These are phyloP conservation scores for Hetaerina americana DNA, from an alignment of 1,140 invertebrate genomes.

Conservation along the genomic window DNA sequence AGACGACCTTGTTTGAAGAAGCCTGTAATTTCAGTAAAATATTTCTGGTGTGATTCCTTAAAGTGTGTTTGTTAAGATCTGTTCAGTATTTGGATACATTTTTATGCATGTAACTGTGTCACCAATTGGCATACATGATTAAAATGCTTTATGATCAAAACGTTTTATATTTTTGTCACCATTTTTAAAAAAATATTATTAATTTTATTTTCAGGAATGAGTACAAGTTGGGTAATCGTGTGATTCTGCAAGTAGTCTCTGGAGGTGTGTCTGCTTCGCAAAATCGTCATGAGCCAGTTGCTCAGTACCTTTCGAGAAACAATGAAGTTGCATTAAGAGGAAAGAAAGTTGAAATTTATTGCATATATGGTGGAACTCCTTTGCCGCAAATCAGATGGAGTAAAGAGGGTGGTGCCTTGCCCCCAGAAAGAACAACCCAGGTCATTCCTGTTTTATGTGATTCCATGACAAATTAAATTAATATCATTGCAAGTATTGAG, in stretches of 20 bases:
- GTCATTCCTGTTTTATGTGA: constrained; percentile 9
- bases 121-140: no score
- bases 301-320: constrained; percentile 73
- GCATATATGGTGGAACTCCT: constrained; percentile 78
- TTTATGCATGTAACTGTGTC: no score
- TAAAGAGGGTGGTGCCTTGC: constrained; percentile 49
- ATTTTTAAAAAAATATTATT: no score
- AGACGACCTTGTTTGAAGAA: no score
- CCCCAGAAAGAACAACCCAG: constrained; percentile 61
- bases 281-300: constrained; percentile 59
- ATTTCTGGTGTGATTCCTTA: no score
- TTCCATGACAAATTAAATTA: background rate
- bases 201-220: constrained; percentile 56
- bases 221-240: constrained; percentile 79
- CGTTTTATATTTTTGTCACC: no score
- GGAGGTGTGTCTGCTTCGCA: constrained; percentile 58
- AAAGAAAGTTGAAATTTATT: constrained; percentile 67
- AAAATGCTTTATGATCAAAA: no score
- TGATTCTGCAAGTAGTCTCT: constrained; percentile 60
- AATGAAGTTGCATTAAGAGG: constrained; percentile 73
- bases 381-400: constrained; percentile 51
- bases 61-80: no score
- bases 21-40: no score
- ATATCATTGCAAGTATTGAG: no score
- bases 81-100: no score